These are phyloP conservation scores for Cylindroiulus punctatus DNA, from an alignment of 2,888 invertebrate species.

Conservation along the genomic window DNA sequence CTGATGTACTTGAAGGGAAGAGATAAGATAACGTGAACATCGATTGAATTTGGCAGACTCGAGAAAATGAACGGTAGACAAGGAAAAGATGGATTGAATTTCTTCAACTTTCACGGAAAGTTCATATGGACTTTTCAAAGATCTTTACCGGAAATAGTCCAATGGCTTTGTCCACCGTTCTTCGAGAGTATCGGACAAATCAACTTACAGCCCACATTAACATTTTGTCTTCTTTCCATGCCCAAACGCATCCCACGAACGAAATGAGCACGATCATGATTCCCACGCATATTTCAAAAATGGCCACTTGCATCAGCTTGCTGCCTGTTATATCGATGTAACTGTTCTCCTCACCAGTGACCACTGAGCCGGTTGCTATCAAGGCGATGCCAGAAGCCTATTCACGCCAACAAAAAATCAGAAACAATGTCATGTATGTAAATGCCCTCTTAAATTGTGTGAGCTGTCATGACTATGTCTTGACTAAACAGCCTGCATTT, in stretches of 20 bases:
- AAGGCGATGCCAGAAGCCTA: conserved; percentile 15
- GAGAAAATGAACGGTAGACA: background rate
- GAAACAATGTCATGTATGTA: background rate
- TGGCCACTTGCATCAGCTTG: conserved; percentile 22
- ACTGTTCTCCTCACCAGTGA: background rate
- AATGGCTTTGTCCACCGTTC: too few relatives aligned
- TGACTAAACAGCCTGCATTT: too few relatives aligned
- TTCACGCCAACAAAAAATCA: background rate
- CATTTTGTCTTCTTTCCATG: background rate
- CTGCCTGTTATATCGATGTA: conserved; percentile 11
- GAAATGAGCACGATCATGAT: background rate
- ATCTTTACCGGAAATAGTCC: too few relatives aligned
- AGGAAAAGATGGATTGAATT: background rate
- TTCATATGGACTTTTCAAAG: background rate
- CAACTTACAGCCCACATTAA: background rate
- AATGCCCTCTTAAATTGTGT: too few relatives aligned
- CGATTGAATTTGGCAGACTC: background rate
- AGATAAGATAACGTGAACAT: background rate
- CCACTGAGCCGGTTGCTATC: background rate
- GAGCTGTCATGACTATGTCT: too few relatives aligned
- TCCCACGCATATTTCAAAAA: conserved; percentile 12
- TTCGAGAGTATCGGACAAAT: background rate
- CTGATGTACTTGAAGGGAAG: background rate
- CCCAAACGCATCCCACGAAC: background rate
- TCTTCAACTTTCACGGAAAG: background rate